Conservation (phyloP, 2,888 invertebrate species). For the Saturnia japonica region DNA sequence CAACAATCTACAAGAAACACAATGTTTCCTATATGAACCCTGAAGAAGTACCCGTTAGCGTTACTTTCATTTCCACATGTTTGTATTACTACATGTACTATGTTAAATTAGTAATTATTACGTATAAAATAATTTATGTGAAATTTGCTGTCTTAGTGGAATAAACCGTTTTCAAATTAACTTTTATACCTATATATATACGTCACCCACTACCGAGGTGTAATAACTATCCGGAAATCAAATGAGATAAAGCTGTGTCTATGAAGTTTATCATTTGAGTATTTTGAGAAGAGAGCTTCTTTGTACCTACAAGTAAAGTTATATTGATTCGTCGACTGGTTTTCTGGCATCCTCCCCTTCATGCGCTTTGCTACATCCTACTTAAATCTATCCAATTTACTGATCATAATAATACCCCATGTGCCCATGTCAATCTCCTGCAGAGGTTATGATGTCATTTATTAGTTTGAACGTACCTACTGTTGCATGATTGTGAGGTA, state of each 20-base stretch:
- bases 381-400: conserved; percentile 31
- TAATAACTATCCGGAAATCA: conserved; percentile 7
- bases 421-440: background rate
- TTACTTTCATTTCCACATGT: background rate
- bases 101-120: background rate
- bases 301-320: conserved; percentile 15
- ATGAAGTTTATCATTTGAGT: background rate
- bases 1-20: background rate
- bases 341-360: conserved; percentile 63
- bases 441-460: background rate
- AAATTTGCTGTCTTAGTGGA: no score
- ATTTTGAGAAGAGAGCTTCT: background rate
- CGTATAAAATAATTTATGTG: no score
- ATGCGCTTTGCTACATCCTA: conserved; percentile 59
- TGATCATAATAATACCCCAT: conserved; percentile 9
- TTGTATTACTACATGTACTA: background rate
- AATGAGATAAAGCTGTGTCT: background rate
- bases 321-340: conserved; percentile 58
- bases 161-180: no score
- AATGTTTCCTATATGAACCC: background rate
- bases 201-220: no score
- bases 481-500: background rate
- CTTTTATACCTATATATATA: no score
- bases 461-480: background rate
- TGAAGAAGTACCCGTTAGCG: no score